Percentiles rank a stretch among this genome's conserved stretches.
These are phyloP conservation scores for Tribolium madens DNA, from an alignment of 1,140 invertebrate genomes.

Conservation along the genomic window DNA sequence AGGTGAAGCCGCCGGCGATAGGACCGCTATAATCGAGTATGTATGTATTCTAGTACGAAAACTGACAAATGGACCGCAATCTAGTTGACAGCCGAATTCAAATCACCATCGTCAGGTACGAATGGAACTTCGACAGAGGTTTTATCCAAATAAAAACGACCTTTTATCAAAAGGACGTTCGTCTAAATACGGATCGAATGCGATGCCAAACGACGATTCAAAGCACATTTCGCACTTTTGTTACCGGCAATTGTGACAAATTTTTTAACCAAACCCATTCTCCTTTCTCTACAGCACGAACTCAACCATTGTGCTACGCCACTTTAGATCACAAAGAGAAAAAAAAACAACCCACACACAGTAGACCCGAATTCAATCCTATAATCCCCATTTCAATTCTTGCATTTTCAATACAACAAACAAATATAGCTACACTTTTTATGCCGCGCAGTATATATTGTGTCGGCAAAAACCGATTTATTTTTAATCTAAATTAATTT, in stretches of 20 bases:
- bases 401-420: too few species aligned
- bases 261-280: neutral
- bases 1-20: slow-evolving; percentile 46
- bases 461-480: neutral
- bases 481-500: neutral
- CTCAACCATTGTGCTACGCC: too few species aligned
- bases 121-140: slow-evolving; percentile 6
- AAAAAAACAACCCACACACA: too few species aligned
- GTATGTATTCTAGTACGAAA: slow-evolving; percentile 46
- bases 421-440: too few species aligned
- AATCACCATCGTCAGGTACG: slow-evolving; percentile 36
- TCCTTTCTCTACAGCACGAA: neutral
- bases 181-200: neutral
- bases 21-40: slow-evolving; percentile 43
- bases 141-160: slow-evolving; percentile 12
- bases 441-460: too few species aligned
- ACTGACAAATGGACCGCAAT: slow-evolving; percentile 51
- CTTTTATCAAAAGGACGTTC: neutral
- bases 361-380: too few species aligned
- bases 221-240: neutral
- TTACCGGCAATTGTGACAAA: neutral
- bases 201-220: neutral
- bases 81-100: slow-evolving; percentile 43
- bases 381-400: too few species aligned
- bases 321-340: too few species aligned